phyloP scores from a whole-genome alignment of 2,888 invertebrate species.

The Ctena decussata region DNA sequence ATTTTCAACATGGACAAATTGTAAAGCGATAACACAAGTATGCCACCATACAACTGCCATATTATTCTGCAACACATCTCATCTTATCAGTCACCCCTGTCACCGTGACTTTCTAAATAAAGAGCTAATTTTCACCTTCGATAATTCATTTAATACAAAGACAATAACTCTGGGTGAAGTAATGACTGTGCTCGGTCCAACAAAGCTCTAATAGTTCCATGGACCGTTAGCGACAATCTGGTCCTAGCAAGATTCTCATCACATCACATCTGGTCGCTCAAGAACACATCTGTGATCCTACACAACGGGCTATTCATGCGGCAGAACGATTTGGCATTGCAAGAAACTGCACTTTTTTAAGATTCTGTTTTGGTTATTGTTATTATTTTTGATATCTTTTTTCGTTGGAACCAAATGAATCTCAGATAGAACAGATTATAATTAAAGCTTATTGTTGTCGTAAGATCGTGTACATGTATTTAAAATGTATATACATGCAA shows the following conservation, averaged over 20 bases:
- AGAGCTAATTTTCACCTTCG: conserved; percentile 21
- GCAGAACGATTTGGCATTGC: background rate
- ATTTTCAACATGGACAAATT: no score
- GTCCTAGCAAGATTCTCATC: conserved; percentile 60
- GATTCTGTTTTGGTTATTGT: no score
- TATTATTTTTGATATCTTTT: no score
- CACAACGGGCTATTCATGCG: background rate
- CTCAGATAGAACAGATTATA: no score
- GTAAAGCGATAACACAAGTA: background rate
- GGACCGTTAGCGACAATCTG: conserved; percentile 65
- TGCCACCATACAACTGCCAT: background rate
- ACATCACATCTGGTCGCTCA: conserved; percentile 63
- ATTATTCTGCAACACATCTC: background rate
- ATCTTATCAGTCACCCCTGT: background rate
- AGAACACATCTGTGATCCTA: conserved; percentile 59
- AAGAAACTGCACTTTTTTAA: no score
- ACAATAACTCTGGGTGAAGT: conserved; percentile 17
- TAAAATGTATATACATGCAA: no score
- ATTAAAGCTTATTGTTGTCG: no score
- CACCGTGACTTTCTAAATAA: conserved; percentile 13
- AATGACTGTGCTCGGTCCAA: conserved; percentile 45
- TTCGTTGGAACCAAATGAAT: no score
- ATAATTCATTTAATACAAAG: conserved; percentile 21
- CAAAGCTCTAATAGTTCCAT: conserved; percentile 64
- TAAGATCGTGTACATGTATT: no score